A percentile compares a stretch with the other conserved stretches of the same genome.
These are phyloP conservation scores for Podilymbus podiceps DNA, from an alignment of 2,113 vertebrate genomes.

Conservation along the genomic window DNA sequence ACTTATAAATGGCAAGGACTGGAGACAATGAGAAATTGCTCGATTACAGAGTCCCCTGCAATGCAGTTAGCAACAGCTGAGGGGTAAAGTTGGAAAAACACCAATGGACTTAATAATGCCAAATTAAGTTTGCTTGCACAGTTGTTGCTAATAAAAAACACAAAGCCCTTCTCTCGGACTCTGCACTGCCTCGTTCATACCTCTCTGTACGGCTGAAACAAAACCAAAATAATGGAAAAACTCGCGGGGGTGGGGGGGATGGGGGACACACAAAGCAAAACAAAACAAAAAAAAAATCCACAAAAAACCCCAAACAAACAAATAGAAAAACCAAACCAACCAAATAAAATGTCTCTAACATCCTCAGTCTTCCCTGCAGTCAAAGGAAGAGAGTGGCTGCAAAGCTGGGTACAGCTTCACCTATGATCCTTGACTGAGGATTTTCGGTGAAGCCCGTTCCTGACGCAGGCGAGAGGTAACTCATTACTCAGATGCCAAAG, in stretches of 20 bases:
- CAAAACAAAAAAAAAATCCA: not conserved
- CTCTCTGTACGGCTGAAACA: not conserved
- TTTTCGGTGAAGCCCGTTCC: not conserved
- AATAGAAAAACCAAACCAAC: no score
- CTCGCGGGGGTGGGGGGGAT: no score
- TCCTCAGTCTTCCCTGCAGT: not conserved
- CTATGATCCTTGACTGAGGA: not conserved
- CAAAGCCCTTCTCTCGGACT: constrained; percentile 15
- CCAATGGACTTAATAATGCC: not conserved
- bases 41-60: constrained; percentile 22
- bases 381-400: not conserved
- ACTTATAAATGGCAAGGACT: constrained; percentile 32
- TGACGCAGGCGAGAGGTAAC: not conserved
- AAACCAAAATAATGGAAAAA: not conserved
- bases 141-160: constrained; percentile 60
- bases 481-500: constrained; percentile 31
- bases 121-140: constrained; percentile 55
- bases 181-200: not conserved
- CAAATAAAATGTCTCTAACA: not conserved
- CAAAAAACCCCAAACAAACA: no score
- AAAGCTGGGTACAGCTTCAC: not conserved
- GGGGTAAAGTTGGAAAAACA: constrained; percentile 54
- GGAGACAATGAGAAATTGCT: constrained; percentile 53
- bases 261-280: no score
- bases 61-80: constrained; percentile 57